These are phyloP conservation scores for Lineus longissimus DNA, from an alignment of 1,140 invertebrate genomes.

Conservation along the genomic window DNA sequence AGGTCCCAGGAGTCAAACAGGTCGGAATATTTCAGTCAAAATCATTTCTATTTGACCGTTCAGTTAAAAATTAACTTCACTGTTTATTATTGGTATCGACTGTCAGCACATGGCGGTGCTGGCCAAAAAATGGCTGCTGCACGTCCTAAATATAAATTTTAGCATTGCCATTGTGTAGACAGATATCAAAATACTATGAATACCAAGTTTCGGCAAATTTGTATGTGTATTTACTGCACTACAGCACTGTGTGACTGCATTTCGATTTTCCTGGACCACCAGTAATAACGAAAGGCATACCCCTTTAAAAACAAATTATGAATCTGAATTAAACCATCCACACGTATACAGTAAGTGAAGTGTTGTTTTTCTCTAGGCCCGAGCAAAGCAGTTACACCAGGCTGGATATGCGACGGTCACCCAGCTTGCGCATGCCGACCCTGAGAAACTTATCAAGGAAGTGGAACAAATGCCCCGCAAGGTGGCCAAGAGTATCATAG, in stretches of 20 bases:
- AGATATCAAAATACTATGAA: too few species aligned
- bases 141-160: too few species aligned
- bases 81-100: too few species aligned
- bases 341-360: background rate
- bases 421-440: slow-evolving; percentile 69
- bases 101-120: too few species aligned
- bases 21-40: slow-evolving; percentile 52
- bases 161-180: too few species aligned
- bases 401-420: slow-evolving; percentile 76
- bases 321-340: too few species aligned
- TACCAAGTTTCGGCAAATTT: too few species aligned
- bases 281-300: too few species aligned
- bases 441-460: slow-evolving; percentile 61
- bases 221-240: too few species aligned
- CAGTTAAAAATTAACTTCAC: background rate
- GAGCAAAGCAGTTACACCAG: slow-evolving; percentile 76
- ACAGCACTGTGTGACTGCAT: too few species aligned
- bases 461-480: slow-evolving; percentile 69
- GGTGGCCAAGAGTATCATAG: slow-evolving; percentile 72
- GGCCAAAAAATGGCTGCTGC: too few species aligned
- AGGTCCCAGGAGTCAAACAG: slow-evolving; percentile 77
- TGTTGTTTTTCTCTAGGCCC: slow-evolving; percentile 58
- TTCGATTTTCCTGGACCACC: too few species aligned
- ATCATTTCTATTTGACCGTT: background rate
- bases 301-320: background rate